Base-by-base conservation (phyloP, 2,113 vertebrate species). In the Paracanthobrama guichenoti region DNA sequence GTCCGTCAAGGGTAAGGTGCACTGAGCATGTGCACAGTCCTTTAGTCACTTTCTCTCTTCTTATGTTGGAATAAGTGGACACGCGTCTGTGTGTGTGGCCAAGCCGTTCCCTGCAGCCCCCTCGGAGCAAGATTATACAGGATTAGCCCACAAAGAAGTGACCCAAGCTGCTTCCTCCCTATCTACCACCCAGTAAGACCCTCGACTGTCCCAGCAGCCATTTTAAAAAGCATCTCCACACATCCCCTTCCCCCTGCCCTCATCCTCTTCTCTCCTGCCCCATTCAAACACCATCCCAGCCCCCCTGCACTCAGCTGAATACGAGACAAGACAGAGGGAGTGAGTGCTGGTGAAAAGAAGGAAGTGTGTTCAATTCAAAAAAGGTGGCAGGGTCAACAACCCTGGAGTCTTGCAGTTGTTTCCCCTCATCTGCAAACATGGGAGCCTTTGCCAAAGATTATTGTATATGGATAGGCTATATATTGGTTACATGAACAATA, bases 131-230 rank as follows among this genome's bases (percentile, higher is more conserved):
- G 93, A 94, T 95, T 93, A 94, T 89, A 89, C 84, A 88, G 92
- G 93, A 94, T 94, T 94, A 94, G 92, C 90, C 88, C 87, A 84
- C 89, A 93, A 93, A 94, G 90, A 91, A 90, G 80, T 59, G 67
- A 89, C 81, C 84, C 90, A 90, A 90, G 92, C 92, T 93, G 91
- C 91, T 94, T 90, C 90, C 90, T 86, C 82, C 57, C 8, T 28
- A 69, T 78, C 42, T 75, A 66, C 46, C 74, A 89, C 77, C 84
- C 80, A 75, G 77, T 24, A 81, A 84, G 62, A 78, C 76, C 62
- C 44, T 83, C 64, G 67, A 18, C 28, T 67, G 46, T 84, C 86
- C 59, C 24, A 84, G 71, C 66, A 71, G 64, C 78, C 82, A 89
- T 87, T 87, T 87, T 85, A 87, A 42, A 84, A 87, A 87, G 48